phyloP scores from a whole-genome alignment of 2,797 vertebrate genomes.

The Eleutherodactylus coqui region DNA sequence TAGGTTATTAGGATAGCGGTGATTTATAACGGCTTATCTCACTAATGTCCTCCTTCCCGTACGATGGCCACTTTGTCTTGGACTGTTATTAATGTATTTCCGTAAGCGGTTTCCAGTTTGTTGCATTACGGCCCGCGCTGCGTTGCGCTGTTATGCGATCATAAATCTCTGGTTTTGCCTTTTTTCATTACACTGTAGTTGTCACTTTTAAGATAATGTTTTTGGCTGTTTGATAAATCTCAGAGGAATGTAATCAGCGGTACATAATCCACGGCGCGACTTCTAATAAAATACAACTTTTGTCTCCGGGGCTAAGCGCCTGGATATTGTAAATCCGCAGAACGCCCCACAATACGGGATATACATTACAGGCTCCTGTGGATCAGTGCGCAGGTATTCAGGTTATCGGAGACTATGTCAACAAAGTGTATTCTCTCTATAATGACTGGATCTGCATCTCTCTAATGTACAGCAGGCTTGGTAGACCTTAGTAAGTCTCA shows the following conservation, averaged over 20 bases:
- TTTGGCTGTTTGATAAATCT: conserved; percentile 34
- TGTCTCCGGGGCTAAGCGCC: neutral
- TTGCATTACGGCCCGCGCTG: neutral
- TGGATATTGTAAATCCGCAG: neutral
- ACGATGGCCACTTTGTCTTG: neutral
- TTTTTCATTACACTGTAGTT: conserved; percentile 39
- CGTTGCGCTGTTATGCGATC: neutral
- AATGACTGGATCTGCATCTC: too few relatives aligned
- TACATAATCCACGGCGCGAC: neutral
- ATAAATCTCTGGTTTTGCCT: conserved; percentile 35
- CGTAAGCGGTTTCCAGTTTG: neutral
- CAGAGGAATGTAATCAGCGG: conserved; percentile 11
- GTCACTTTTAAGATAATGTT: conserved; percentile 51
- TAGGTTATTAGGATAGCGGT: conserved; percentile 35
- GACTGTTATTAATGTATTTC: conserved; percentile 5
- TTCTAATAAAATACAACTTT: neutral
- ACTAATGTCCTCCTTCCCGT: conserved; percentile 23
- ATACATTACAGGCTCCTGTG: neutral
- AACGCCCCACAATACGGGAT: neutral
- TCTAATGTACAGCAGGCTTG: neutral
- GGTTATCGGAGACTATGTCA: too few relatives aligned
- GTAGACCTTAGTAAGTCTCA: neutral
- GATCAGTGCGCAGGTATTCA: neutral
- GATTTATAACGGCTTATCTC: conserved; percentile 29
- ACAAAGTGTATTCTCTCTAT: too few relatives aligned